phyloP scores from a whole-genome alignment of 2,113 vertebrate genomes.

The Mastomys coucha region DNA sequence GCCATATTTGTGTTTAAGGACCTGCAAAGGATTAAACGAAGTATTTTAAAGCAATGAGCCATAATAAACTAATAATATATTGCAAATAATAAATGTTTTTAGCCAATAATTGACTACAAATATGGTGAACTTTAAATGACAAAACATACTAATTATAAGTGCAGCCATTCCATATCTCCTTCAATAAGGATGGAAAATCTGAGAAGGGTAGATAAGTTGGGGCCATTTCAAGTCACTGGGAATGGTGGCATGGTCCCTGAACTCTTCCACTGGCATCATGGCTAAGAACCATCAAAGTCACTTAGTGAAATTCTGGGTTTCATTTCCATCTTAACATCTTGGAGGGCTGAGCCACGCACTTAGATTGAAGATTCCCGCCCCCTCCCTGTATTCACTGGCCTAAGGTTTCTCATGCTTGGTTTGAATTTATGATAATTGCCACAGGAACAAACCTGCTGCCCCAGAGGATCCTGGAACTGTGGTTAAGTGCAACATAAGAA shows the following conservation, averaged over 20 bases:
- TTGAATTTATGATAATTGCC: neutral
- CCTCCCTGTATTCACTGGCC: neutral
- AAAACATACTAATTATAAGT: constrained; percentile 88
- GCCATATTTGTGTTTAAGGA: constrained; percentile 93
- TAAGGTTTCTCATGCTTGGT: neutral
- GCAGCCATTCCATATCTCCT: constrained; percentile 72
- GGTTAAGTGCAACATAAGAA: constrained; percentile 3
- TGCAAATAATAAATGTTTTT: constrained; percentile 90
- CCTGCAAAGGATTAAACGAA: constrained; percentile 89
- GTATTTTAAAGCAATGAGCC: constrained; percentile 91
- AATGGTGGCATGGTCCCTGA: neutral
- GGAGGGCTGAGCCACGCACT: neutral
- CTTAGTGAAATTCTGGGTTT: constrained; percentile 68
- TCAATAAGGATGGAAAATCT: constrained; percentile 74
- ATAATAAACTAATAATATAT: constrained; percentile 90
- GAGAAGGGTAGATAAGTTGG: neutral
- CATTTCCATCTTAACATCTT: constrained; percentile 10
- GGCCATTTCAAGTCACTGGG: neutral
- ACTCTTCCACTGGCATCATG: neutral
- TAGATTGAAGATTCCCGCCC: neutral
- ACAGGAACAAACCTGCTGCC: neutral
- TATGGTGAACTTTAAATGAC: constrained; percentile 87
- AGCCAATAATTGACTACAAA: constrained; percentile 88
- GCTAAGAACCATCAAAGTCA: constrained; percentile 26
- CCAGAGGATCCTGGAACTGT: neutral